A percentile compares a stretch with the other conserved stretches of the same genome.
Conservation (phyloP, 2,113 vertebrate species). For the Eptesicus fuscus region DNA sequence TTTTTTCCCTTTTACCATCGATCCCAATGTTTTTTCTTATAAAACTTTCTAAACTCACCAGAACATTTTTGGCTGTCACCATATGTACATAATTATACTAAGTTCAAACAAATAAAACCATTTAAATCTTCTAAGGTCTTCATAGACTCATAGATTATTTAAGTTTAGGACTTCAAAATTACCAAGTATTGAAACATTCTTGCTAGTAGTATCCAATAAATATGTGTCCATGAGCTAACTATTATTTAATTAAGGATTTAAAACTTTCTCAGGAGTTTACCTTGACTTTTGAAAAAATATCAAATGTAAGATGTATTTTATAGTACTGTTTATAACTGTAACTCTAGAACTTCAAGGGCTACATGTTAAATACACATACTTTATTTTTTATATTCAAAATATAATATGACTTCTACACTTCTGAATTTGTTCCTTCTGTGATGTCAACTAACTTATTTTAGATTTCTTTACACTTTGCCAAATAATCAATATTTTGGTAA, state of each 20-base stretch:
- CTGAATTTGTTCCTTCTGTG: not conserved
- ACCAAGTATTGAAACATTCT: not conserved
- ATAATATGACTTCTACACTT: not conserved
- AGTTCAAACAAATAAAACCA: not conserved
- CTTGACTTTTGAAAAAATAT: not conserved
- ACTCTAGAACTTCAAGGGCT: not conserved
- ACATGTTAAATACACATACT: not conserved
- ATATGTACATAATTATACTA: not conserved
- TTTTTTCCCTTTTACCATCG: not conserved
- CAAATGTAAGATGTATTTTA: not conserved
- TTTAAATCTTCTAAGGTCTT: not conserved
- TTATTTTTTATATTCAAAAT: not conserved
- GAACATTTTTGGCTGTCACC: not conserved
- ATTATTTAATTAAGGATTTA: not conserved
- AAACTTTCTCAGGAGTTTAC: not conserved
- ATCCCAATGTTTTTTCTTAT: not conserved
- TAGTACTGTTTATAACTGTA: not conserved
- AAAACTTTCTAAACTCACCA: not conserved
- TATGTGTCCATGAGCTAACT: not conserved
- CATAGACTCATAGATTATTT: not conserved
- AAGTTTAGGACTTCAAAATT: not conserved
- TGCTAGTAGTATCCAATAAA: not conserved
- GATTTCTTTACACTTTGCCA: not conserved
- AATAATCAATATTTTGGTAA: slow-evolving; percentile 1
- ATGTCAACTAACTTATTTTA: slow-evolving; percentile 3